Evolutionary conservation across 92 coral and sea anemone genomes (phyloP).

Genomic region (Palythoa grandis): DNA sequence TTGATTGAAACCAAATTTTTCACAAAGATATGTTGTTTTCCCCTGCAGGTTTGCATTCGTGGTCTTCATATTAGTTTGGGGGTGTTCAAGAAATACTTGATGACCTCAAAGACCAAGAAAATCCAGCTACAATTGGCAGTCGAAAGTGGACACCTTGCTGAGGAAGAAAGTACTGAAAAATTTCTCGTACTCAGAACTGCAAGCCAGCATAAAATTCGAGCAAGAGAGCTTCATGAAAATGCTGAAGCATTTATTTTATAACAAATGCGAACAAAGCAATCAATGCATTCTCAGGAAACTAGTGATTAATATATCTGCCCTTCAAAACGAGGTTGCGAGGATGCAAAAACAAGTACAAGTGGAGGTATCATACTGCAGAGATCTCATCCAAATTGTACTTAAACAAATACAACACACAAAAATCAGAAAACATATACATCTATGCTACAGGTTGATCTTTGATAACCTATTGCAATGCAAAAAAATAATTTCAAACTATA

Average conservation of each 20-base stretch:
- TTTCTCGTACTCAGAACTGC: conserved; percentile 41
- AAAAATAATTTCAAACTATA: neutral
- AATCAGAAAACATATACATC: neutral
- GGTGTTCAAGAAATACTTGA: conserved; percentile 42
- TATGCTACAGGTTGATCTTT: neutral
- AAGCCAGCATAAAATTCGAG: conserved; percentile 12
- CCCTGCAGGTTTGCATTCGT: conserved; percentile 50
- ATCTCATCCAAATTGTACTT: neutral
- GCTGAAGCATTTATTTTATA: conserved; percentile 51
- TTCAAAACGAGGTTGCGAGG: conserved; percentile 8
- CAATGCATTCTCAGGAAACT: conserved; percentile 27
- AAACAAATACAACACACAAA: neutral
- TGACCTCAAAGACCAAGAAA: conserved; percentile 38
- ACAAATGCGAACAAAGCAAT: conserved; percentile 23
- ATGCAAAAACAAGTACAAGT: conserved; percentile 28
- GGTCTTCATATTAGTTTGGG: conserved; percentile 54
- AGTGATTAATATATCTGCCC: neutral
- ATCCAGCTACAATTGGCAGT: conserved; percentile 16
- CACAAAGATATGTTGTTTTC: conserved; percentile 2
- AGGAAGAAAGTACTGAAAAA: neutral
- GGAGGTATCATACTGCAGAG: conserved; percentile 13
- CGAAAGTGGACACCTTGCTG: conserved; percentile 39
- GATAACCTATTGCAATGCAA: neutral
- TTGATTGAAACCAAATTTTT: conserved; percentile 14
- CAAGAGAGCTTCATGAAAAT: conserved; percentile 43